Conservation (phyloP, 2,797 vertebrate genomes). For the Typhlichthys eigenmanni region DNA sequence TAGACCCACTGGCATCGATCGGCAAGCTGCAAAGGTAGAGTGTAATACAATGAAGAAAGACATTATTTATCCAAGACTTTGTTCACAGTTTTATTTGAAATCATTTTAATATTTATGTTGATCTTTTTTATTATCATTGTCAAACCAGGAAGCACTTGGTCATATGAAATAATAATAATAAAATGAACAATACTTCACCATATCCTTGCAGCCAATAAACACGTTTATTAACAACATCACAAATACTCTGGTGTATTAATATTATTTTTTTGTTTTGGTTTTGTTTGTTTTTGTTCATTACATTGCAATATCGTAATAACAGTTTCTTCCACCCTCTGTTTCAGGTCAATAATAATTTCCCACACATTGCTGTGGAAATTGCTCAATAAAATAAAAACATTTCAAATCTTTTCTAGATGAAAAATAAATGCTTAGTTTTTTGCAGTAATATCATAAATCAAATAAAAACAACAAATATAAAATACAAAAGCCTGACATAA, state of each 20-base stretch:
- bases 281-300: constrained; percentile 58
- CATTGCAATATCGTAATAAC: constrained; percentile 80
- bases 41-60: constrained; percentile 51
- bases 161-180: constrained; percentile 68
- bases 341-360: constrained; percentile 71
- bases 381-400: constrained; percentile 67
- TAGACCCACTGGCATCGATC: background rate
- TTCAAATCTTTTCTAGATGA: constrained; percentile 70
- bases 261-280: constrained; percentile 41
- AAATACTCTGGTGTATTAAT: constrained; percentile 85
- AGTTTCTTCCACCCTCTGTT: constrained; percentile 71
- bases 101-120: constrained; percentile 67
- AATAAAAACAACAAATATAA: constrained; percentile 84
- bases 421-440: constrained; percentile 73
- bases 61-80: constrained; percentile 68
- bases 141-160: constrained; percentile 80
- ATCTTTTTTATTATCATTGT: constrained; percentile 41
- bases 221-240: constrained; percentile 95
- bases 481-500: constrained; percentile 85
- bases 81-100: constrained; percentile 82
- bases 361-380: constrained; percentile 77
- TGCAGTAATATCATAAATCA: constrained; percentile 69
- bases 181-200: constrained; percentile 77
- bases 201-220: constrained; percentile 88
- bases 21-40: background rate